Evolutionary conservation across 2,888 invertebrate genomes (phyloP), one percentile per base, ranked within the genome.

Genomic region (Hedya salicella): DNA sequence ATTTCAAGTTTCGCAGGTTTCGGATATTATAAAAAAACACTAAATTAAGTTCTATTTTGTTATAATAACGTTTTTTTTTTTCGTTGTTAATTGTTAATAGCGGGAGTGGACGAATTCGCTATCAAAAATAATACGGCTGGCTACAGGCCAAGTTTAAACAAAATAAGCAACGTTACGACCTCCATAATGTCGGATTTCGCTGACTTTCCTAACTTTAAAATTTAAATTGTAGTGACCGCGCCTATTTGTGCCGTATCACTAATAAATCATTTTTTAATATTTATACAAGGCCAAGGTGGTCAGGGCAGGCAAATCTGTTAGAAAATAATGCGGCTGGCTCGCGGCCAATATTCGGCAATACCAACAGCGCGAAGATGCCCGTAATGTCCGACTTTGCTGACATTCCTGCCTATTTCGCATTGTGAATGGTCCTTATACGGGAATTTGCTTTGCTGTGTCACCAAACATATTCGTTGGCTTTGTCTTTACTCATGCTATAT

Each of bases 141-240:
- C 66, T 11, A 30, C 48, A 9, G 5, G 60, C 66, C 60, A 46
- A 17, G 36, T 14, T 53, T 19, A 49, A 46, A 44, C 59, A 46
- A 60, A 44, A 59, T 60, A 65, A 65, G 53, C 65, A 60, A 59
- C 46, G 65, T 59, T 25, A 46, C 32, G 46, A 59, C 57, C 57
- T 48, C 36, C 32, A 46, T 21, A 48, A 59, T 19, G 36, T 46
- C 46, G 46, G 30, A 36, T 36, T 3, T 14, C 9, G 19, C 46
- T 19, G 16, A 25, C 30, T 30, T 11, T 1, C 13, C 36, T 9
- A 11, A n/a, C 1, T 13, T 36, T 36, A 2, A 36, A 5, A 36
- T 36, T 36, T 36, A 36, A 9, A 36, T 8, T 11, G 2, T 9
- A 36, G 13, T 36, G 25, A 6, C 25, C 6, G 9, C 8, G 2